Base-by-base conservation (phyloP, 2,888 invertebrate genomes). In the Pammene aurita region DNA sequence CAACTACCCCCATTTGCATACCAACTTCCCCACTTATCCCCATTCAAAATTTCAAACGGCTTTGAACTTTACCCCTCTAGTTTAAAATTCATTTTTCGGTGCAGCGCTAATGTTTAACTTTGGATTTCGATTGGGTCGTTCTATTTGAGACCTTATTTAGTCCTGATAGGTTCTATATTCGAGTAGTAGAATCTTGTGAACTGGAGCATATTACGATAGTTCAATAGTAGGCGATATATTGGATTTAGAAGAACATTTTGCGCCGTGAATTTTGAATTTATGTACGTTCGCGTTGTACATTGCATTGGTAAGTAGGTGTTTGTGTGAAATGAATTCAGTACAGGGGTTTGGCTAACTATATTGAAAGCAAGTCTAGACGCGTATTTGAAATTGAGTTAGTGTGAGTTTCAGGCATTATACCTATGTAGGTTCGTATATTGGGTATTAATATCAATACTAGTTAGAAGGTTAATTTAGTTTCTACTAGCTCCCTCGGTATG, bases 71-170 rank as follows among this genome's bases (percentile, higher is more conserved):
- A 66, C n/a, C 7, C 0, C n/a, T 55, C 13, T 14, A 55, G 34
- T 35, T 56, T 72, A 66, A 64, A 72, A 70, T 66, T 41, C 67
- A 67, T 63, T 67, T 72, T 70, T 56, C 66, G 54, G 57, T 63
- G 71, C 69, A 55, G 42, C 57, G 13, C 2, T 5, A 16, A 50
- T 42, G 41, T 13, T 46, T 7, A 35, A 42, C 10, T 18, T 16
- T 46, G n/a, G 61, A 14, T 41, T 46, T 34, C 26, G 26, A 26
- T 50, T 11, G 5, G 26, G 44, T 16, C 34, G 38, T 42, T 67
- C 9, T 11, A 61, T 26, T 50, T 58, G 35, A 57, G 16, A 52
- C 42, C 50, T 16, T 66, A 26, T 60, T 42, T 16, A 14, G 5
- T 50, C 6, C 11, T 50, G 7, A 66, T 34, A 58, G 13, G 52